These are phyloP conservation scores for Urocitellus parryii DNA, from an alignment of 2,113 vertebrate species.

Conservation along the genomic window DNA sequence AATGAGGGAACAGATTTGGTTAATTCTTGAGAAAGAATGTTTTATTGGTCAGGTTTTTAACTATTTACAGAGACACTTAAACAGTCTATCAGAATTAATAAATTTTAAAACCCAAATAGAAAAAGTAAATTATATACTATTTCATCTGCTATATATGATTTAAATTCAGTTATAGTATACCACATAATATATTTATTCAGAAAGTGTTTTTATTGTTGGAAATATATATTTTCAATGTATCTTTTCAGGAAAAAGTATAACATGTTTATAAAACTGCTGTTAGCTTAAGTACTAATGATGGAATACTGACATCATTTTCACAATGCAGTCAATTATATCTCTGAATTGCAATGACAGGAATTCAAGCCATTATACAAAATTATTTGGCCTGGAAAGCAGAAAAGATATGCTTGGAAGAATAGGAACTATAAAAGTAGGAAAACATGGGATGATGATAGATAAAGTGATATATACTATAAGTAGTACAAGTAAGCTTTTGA, in stretches of 20 bases:
- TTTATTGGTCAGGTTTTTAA: slow-evolving; percentile 6
- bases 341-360: slow-evolving; percentile 38
- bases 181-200: slow-evolving; percentile 33
- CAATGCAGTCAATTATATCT: slow-evolving; percentile 6
- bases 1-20: background rate
- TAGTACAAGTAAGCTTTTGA: slow-evolving; percentile 54
- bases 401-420: background rate
- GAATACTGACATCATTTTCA: slow-evolving; percentile 38
- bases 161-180: slow-evolving; percentile 18
- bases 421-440: slow-evolving; percentile 33
- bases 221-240: background rate
- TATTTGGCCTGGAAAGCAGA: slow-evolving; percentile 42
- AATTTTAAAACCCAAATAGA: slow-evolving; percentile 24
- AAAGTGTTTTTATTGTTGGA: slow-evolving; percentile 4
- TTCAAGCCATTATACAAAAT: slow-evolving; percentile 35
- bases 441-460: slow-evolving; percentile 37
- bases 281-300: slow-evolving; percentile 5
- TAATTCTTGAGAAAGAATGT: background rate
- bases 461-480: slow-evolving; percentile 38
- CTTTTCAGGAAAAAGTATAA: slow-evolving; percentile 28
- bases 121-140: background rate
- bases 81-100: background rate
- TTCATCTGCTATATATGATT: background rate
- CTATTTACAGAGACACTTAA: slow-evolving; percentile 27
- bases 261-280: slow-evolving; percentile 41